A percentile compares a stretch with the other conserved stretches of the same genome.
Conservation (phyloP, 2,888 invertebrate species). For the Thereva unica region DNA sequence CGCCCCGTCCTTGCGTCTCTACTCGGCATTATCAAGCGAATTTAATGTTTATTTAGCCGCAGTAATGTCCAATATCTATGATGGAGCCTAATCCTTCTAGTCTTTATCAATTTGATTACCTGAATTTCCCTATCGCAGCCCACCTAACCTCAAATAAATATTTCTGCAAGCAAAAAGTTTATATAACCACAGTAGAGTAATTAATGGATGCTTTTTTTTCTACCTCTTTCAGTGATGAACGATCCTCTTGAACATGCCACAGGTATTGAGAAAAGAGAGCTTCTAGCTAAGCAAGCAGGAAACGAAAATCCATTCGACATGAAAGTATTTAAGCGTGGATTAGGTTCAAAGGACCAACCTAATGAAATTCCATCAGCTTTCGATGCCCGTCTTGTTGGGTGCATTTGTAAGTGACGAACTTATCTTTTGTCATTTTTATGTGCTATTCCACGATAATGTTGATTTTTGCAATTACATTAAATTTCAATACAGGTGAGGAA, state of each 20-base stretch:
- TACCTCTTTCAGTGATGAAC: conserved; percentile 68
- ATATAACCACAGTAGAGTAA: neutral
- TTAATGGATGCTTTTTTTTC: neutral
- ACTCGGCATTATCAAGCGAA: too few relatives aligned
- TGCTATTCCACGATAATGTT: neutral
- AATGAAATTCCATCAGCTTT: conserved; percentile 90
- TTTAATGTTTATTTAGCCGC: too few relatives aligned
- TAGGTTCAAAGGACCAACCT: conserved; percentile 82
- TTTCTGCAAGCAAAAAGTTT: conserved; percentile 8
- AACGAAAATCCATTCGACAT: conserved; percentile 87
- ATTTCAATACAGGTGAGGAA: conserved; percentile 71
- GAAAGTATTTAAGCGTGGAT: conserved; percentile 78
- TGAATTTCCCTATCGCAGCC: neutral
- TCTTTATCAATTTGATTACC: neutral
- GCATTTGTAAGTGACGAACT: conserved; percentile 76
- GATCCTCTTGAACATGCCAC: conserved; percentile 93
- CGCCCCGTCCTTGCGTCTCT: too few relatives aligned
- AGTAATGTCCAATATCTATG: too few relatives aligned
- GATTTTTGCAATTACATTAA: neutral
- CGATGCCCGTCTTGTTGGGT: conserved; percentile 88
- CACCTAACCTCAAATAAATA: conserved; percentile 17
- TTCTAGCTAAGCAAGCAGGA: conserved; percentile 83
- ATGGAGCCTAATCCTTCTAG: neutral
- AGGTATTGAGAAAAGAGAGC: conserved; percentile 87
- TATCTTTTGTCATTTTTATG: conserved; percentile 1